Conservation (phyloP, 2,888 invertebrate species). For the Dione juno region DNA sequence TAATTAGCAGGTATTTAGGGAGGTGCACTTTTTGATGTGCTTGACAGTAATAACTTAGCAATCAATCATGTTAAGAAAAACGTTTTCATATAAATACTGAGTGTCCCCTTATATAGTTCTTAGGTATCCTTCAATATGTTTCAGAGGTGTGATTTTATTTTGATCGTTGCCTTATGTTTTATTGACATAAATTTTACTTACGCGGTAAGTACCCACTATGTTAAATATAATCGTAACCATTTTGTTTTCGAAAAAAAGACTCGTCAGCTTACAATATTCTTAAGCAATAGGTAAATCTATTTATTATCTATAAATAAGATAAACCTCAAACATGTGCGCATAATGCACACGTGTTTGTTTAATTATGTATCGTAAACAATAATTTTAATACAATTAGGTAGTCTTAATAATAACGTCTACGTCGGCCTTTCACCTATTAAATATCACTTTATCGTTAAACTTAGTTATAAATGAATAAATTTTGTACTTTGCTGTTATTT, state of each 20-base stretch:
- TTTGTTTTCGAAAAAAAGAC: background rate
- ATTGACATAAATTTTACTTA: slow-evolving; percentile 1
- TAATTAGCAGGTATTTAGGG: slow-evolving; percentile 17
- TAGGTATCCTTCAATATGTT: slow-evolving; percentile 16
- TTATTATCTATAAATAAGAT: no score
- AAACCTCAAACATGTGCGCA: no score
- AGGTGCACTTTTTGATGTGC: slow-evolving; percentile 9
- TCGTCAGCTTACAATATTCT: background rate
- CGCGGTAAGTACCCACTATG: slow-evolving; percentile 32
- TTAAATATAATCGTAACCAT: background rate
- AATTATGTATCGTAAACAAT: background rate
- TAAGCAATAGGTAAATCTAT: no score
- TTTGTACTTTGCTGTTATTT: slow-evolving; percentile 11
- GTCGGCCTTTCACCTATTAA: slow-evolving; percentile 1
- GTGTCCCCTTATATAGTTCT: background rate
- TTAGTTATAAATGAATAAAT: background rate
- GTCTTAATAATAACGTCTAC: slow-evolving; percentile 3
- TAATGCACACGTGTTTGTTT: background rate
- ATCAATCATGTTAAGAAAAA: slow-evolving; percentile 50
- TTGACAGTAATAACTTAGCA: slow-evolving; percentile 58
- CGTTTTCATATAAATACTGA: slow-evolving; percentile 31
- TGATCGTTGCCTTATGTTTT: slow-evolving; percentile 21
- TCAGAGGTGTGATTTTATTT: slow-evolving; percentile 9
- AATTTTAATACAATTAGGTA: background rate
- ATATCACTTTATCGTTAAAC: background rate